Evolutionary conservation across 2,113 vertebrate species (phyloP).

Genomic region (Silurus asotus): DNA sequence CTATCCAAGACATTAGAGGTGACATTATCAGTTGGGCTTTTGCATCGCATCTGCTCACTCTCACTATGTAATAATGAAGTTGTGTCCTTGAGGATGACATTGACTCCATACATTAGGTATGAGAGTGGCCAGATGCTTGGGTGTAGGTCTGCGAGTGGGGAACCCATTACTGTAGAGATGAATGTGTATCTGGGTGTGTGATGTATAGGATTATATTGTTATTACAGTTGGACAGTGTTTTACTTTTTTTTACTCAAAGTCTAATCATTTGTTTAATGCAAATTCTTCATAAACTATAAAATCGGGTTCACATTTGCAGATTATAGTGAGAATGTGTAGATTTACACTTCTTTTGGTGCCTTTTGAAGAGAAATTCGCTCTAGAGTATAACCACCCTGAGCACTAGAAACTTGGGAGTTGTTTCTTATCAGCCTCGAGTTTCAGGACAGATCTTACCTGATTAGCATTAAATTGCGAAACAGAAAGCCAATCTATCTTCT

Average conservation of each 20-base stretch:
- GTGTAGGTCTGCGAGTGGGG: background rate
- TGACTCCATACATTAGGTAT: slow-evolving; percentile 57
- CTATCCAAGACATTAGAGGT: slow-evolving; percentile 33
- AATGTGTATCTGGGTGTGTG: background rate
- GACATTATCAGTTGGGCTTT: slow-evolving; percentile 31
- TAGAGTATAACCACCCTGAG: too few relatives aligned
- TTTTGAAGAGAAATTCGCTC: background rate
- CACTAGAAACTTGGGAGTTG: background rate
- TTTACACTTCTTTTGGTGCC: background rate
- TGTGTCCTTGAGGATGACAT: slow-evolving; percentile 71
- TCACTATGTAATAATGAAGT: slow-evolving; percentile 57
- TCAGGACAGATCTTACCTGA: background rate
- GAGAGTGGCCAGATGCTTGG: slow-evolving; percentile 28
- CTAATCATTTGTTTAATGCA: background rate
- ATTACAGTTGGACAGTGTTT: background rate
- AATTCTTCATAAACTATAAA: background rate
- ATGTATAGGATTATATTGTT: background rate
- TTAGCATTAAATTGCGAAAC: background rate
- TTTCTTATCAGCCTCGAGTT: background rate
- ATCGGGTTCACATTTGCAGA: background rate
- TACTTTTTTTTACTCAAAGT: background rate
- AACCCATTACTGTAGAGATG: slow-evolving; percentile 4
- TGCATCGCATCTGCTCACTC: slow-evolving; percentile 42
- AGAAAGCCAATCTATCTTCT: background rate
- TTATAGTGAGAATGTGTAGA: background rate